Evolutionary conservation across 1,140 invertebrate genomes (phyloP).

Genomic region (Drosophila takahashii): DNA sequence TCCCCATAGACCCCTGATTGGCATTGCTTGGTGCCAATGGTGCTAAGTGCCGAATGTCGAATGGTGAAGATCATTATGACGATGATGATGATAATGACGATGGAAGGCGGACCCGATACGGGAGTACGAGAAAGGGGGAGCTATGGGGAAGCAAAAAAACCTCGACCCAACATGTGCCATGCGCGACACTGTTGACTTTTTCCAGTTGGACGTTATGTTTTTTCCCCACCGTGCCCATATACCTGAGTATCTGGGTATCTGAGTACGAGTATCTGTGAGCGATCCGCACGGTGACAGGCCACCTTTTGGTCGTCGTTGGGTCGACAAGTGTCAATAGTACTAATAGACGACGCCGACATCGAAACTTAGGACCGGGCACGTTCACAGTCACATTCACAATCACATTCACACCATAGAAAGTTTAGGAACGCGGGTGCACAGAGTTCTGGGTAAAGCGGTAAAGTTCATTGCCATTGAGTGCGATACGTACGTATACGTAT

Average conservation of each 20-base stretch:
- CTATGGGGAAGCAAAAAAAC: conserved; percentile 6
- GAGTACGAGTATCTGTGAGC: conserved; percentile 56
- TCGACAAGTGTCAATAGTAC: conserved; percentile 82
- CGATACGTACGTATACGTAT: conserved; percentile 24
- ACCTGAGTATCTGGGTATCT: conserved; percentile 19
- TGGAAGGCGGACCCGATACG: conserved; percentile 12
- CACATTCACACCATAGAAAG: conserved; percentile 27
- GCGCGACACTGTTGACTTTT: conserved; percentile 77
- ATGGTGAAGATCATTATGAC: conserved; percentile 58
- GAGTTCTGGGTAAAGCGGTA: conserved; percentile 60
- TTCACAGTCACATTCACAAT: not conserved
- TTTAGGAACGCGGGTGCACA: not conserved
- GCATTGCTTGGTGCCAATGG: conserved; percentile 80
- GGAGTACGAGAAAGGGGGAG: conserved; percentile 4
- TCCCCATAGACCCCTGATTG: conserved; percentile 69
- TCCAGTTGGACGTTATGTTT: conserved; percentile 57
- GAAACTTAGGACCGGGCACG: conserved; percentile 53
- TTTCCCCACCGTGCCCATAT: conserved; percentile 29
- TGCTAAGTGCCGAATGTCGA: conserved; percentile 80
- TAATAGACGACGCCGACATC: conserved; percentile 62
- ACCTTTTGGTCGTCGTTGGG: conserved; percentile 62
- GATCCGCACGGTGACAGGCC: conserved; percentile 76
- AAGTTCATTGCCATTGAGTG: conserved; percentile 79
- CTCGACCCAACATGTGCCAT: conserved; percentile 64
- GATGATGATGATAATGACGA: conserved; percentile 16